phyloP scores from a whole-genome alignment of 2,113 vertebrate genomes.

The Vidua macroura region DNA sequence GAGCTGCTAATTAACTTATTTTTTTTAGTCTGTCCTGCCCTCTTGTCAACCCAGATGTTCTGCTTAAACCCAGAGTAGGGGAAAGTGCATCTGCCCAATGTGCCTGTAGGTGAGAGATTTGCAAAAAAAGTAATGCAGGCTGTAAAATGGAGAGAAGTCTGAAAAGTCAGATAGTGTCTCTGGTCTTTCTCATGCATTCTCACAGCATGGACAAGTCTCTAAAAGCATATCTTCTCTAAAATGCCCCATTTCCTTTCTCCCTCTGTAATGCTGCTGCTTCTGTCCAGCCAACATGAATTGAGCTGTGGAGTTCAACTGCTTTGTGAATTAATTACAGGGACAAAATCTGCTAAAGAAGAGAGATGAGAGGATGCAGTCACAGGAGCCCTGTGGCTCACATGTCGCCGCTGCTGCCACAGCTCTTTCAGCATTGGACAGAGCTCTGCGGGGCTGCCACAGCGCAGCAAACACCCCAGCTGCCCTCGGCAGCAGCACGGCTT shows the following conservation, averaged over 20 bases:
- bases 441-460: rapidly evolving
- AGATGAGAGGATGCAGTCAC: rapidly evolving
- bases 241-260: neutral
- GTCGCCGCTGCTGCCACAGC: rapidly evolving
- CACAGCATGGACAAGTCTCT: neutral
- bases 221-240: neutral
- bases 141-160: neutral
- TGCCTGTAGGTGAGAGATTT: neutral
- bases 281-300: neutral
- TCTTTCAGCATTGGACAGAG: slow-evolving; percentile 10
- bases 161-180: neutral
- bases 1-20: neutral
- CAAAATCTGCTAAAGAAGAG: neutral
- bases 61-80: neutral
- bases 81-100: neutral
- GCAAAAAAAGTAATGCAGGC: neutral
- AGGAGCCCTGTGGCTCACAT: neutral
- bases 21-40: neutral
- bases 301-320: neutral
- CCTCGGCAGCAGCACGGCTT: neutral
- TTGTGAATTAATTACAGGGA: neutral
- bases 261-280: neutral
- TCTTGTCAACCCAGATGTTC: neutral
- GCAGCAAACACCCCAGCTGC: rapidly evolving
- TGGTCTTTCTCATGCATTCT: neutral